Base-by-base conservation (phyloP, 2,797 vertebrate species). In the Hipposideros larvatus region DNA sequence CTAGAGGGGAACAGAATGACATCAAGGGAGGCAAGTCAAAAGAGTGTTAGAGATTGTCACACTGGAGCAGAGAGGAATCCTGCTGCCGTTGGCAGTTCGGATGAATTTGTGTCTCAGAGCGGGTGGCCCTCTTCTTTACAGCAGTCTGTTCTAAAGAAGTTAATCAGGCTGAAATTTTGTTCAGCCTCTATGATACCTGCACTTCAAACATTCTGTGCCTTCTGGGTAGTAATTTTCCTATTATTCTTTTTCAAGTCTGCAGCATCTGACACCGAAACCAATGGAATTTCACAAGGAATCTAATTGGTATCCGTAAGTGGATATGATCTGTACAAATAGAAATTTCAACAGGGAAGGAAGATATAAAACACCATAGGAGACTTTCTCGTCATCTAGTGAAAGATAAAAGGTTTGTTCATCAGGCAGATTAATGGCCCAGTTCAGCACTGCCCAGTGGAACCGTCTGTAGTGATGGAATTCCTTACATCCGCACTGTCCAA, bases 1-100 rank as follows among this genome's bases (percentile, higher is more conserved):
- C 98, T 97, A 98, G 98, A 97, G 98, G 98, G 98, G 98, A 96
- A 94, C 65, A 98, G 96, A 97, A 96, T 68, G 96, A 97, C 98
- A 78, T 18, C 0, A 34, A 96, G 90, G 86, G 65, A 87, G 61
- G 68, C 41, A 11, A 79, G 80, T 28, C 57, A 5, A 14, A 41
- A 21, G 37, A 13, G 26, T 34, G 51, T 43, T 5, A 3, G 75
- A 70, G 65, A 31, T 4, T 15, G 21, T 57, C 48, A 11, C 26
- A 4, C 19, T 4, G 8, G 51, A 37, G 86, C 1, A 4, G 68
- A 59, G 41, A 19, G 18, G 37, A 14, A 41, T 34, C 46, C 68
- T 4, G 19, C 8, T 16, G 83, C 41, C 43, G 4, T 0, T 0
- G 48, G 19, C 11, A 3, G 21, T 3, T 24, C 24, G 6, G 18